Conservation (phyloP, 2,888 invertebrate species). For the Thecophora atra region DNA sequence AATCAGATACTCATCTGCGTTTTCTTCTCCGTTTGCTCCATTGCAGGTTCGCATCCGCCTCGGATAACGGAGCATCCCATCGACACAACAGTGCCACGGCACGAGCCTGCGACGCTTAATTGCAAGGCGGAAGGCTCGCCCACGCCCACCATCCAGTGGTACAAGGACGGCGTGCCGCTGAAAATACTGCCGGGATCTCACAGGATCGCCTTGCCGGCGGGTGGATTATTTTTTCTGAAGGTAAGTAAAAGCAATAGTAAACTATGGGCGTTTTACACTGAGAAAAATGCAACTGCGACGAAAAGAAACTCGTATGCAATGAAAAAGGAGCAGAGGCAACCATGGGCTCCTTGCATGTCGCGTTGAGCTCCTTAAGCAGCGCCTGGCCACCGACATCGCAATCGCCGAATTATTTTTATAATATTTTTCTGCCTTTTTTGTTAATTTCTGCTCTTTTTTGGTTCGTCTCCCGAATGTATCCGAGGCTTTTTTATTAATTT, state of each 20-base stretch:
- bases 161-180: slow-evolving; percentile 72
- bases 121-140: slow-evolving; percentile 89
- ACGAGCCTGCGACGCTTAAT: slow-evolving; percentile 90
- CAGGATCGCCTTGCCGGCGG: slow-evolving; percentile 79
- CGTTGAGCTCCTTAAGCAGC: slow-evolving; percentile 18
- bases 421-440: not conserved
- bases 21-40: slow-evolving; percentile 30
- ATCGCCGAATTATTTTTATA: slow-evolving; percentile 23
- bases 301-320: not conserved
- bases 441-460: not conserved
- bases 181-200: slow-evolving; percentile 74
- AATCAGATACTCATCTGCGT: not conserved
- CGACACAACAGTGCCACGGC: slow-evolving; percentile 87
- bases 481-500: slow-evolving; percentile 15
- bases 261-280: not conserved
- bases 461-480: not conserved
- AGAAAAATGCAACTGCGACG: slow-evolving; percentile 13
- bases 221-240: slow-evolving; percentile 83
- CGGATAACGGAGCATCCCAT: slow-evolving; percentile 91
- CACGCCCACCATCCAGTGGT: slow-evolving; percentile 84
- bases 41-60: slow-evolving; percentile 75
- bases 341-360: not conserved
- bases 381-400: slow-evolving; percentile 4
- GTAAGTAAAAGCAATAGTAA: slow-evolving; percentile 50
- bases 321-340: not conserved